Conservation (phyloP, 2,797 vertebrate genomes). For the Erethizon dorsatum region DNA sequence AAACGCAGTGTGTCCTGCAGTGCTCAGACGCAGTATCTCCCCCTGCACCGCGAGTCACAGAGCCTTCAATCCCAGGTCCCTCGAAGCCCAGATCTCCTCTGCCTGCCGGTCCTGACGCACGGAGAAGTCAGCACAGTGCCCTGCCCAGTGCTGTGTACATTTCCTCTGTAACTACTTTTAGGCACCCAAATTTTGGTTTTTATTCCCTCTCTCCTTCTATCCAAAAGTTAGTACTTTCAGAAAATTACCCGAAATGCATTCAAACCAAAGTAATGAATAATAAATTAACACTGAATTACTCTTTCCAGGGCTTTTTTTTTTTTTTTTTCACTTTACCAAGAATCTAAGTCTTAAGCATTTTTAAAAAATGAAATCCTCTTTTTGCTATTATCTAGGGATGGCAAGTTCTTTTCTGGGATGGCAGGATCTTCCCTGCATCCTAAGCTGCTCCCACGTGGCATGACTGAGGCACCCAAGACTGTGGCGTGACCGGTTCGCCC, state of each 20-base stretch:
- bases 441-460: not conserved
- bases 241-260: conserved; percentile 58
- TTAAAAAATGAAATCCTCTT: not conserved
- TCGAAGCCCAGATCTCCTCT: not conserved
- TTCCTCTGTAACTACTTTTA: not conserved
- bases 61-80: conserved; percentile 10
- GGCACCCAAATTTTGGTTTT: not conserved
- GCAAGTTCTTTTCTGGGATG: not conserved
- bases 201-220: not conserved
- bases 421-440: not conserved
- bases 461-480: too few species aligned
- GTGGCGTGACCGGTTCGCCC: too few species aligned
- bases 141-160: not conserved
- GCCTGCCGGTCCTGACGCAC: not conserved
- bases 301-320: not conserved
- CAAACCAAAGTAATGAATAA: conserved; percentile 11
- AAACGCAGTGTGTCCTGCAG: not conserved
- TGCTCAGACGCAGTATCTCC: not conserved
- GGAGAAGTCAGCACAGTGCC: not conserved
- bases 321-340: conserved; percentile 10
- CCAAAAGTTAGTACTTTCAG: not conserved
- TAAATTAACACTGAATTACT: not conserved
- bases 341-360: not conserved
- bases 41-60: not conserved
- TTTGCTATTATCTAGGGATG: not conserved